Percentiles rank a stretch among this genome's conserved stretches.
phyloP scores from a whole-genome alignment of 2,113 vertebrate species.

The Corythoichthys intestinalis region DNA sequence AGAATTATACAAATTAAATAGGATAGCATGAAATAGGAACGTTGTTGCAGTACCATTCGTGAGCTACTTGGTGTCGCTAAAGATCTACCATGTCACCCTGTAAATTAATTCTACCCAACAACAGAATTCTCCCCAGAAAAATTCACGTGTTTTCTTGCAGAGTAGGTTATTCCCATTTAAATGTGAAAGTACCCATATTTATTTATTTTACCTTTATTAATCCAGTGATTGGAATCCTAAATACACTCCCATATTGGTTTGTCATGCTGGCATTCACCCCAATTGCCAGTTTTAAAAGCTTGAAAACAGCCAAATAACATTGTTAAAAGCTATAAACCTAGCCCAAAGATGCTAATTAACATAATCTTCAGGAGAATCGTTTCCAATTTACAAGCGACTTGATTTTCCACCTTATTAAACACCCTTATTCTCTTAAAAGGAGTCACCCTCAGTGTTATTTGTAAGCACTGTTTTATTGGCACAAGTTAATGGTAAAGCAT shows the following conservation, averaged over 20 bases:
- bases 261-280: neutral
- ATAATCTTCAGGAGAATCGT: constrained; percentile 1
- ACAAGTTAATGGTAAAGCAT: constrained; percentile 98
- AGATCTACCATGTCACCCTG: constrained; percentile 23
- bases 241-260: neutral
- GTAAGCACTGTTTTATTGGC: constrained; percentile 99
- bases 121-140: constrained; percentile 21
- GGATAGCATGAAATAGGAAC: neutral
- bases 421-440: neutral
- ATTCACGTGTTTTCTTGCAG: neutral
- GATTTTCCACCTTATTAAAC: constrained; percentile 5
- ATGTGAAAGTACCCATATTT: neutral
- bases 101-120: constrained; percentile 54
- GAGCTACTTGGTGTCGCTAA: constrained; percentile 41
- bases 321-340: constrained; percentile 1
- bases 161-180: neutral
- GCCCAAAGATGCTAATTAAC: neutral
- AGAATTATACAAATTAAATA: neutral
- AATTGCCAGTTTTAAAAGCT: neutral
- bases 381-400: neutral
- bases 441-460: constrained; percentile 24
- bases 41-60: neutral
- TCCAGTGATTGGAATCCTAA: neutral
- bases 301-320: neutral
- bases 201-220: neutral